These are phyloP conservation scores for Chirona hameri DNA, from an alignment of 2,888 invertebrate genomes.

Conservation along the genomic window DNA sequence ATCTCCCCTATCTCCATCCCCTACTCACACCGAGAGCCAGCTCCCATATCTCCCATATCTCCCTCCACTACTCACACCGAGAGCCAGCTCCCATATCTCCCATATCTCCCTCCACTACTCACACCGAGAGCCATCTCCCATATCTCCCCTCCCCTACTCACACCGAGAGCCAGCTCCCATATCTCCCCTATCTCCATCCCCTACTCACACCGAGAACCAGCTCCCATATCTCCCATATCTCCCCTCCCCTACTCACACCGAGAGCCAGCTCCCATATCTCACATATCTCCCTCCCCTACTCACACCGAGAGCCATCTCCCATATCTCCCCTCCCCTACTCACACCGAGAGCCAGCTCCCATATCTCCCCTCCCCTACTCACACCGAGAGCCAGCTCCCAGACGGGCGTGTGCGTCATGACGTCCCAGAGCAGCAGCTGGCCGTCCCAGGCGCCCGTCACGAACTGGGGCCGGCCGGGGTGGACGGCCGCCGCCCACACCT, in stretches of 20 bases:
- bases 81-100: background rate
- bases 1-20: too few species aligned
- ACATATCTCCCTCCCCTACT: conserved; percentile 32
- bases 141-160: too few species aligned
- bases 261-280: background rate
- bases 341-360: background rate
- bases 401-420: conserved; percentile 78
- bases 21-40: conserved; percentile 69
- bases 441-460: conserved; percentile 76
- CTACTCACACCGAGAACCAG: background rate
- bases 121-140: conserved; percentile 85
- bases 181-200: conserved; percentile 31
- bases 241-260: background rate
- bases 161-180: background rate
- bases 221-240: too few species aligned
- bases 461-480: conserved; percentile 82
- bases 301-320: background rate
- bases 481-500: conserved; percentile 79
- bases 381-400: conserved; percentile 84
- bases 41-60: too few species aligned
- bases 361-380: conserved; percentile 41
- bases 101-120: conserved; percentile 38
- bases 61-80: background rate
- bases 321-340: too few species aligned
- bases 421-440: conserved; percentile 81